A percentile compares a stretch with the other conserved stretches of the same genome.
Evolutionary conservation across 2,888 invertebrate genomes (phyloP).

Genomic region (Bembecia ichneumoniformis): DNA sequence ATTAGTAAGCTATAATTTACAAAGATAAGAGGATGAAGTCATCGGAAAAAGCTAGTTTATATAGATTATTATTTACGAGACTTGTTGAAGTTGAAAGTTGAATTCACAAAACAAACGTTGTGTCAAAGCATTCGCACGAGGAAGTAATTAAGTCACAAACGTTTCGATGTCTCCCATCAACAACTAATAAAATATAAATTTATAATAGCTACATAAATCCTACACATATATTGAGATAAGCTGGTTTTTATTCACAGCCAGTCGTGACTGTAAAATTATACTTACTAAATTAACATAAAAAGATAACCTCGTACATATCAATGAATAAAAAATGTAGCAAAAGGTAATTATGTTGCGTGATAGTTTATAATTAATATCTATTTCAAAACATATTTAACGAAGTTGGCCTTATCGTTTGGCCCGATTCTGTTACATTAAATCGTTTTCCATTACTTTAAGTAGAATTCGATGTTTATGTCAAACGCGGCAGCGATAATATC

Average conservation of each 20-base stretch:
- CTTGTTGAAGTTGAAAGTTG: too few relatives aligned
- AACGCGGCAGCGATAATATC: slow-evolving; percentile 60
- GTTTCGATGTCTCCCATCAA: neutral
- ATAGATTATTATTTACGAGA: too few relatives aligned
- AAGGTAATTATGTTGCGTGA: neutral
- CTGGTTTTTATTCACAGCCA: slow-evolving; percentile 1
- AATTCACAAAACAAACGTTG: neutral
- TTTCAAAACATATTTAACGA: slow-evolving; percentile 24
- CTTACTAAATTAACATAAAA: slow-evolving; percentile 3
- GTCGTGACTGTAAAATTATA: slow-evolving; percentile 15
- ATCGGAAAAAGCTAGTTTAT: too few relatives aligned
- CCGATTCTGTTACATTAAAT: slow-evolving; percentile 57
- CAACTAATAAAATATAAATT: neutral
- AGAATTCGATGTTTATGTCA: slow-evolving; percentile 69
- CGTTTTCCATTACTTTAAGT: slow-evolving; percentile 67
- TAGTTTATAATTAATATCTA: slow-evolving; percentile 21
- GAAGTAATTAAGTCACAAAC: neutral
- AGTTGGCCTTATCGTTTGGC: slow-evolving; percentile 44
- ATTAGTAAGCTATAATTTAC: too few relatives aligned
- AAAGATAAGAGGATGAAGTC: too few relatives aligned
- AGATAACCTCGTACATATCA: neutral
- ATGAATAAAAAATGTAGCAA: neutral
- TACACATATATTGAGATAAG: neutral
- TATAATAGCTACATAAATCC: neutral
- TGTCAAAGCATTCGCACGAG: neutral